A percentile compares a stretch with the other conserved stretches of the same genome.
Conservation (phyloP, 1,140 invertebrate species). For the Neoseiulus cucumeris region DNA sequence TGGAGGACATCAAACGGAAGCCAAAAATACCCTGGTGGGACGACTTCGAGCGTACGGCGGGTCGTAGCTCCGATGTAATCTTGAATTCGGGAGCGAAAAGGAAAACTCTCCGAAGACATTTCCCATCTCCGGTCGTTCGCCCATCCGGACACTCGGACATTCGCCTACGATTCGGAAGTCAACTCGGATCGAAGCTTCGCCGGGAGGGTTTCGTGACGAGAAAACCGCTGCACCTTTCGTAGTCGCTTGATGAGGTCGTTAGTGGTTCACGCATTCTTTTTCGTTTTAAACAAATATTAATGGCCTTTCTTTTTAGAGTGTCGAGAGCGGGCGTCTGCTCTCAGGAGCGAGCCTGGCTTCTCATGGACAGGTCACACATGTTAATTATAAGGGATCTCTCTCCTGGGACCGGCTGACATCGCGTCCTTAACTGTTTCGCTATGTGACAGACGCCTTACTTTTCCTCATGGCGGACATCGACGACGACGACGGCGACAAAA, state of each 20-base stretch:
- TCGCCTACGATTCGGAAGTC: too few species aligned
- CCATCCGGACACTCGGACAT: too few species aligned
- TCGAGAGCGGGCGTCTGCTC: neutral
- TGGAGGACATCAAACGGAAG: too few species aligned
- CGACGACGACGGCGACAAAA: neutral
- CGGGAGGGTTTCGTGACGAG: too few species aligned
- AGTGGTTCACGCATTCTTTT: neutral
- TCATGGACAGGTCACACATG: slow-evolving; percentile 8
- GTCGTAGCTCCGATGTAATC: too few species aligned
- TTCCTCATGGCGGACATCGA: neutral
- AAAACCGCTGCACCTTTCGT: neutral
- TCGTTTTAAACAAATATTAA: slow-evolving; percentile 11
- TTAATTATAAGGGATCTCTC: slow-evolving; percentile 11
- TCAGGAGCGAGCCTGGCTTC: neutral
- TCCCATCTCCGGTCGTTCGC: too few species aligned
- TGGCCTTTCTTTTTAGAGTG: neutral
- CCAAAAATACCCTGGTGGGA: too few species aligned
- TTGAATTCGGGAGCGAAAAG: too few species aligned
- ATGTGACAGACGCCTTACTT: neutral
- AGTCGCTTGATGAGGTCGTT: slow-evolving; percentile 6
- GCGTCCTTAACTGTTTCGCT: neutral
- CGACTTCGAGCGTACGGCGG: too few species aligned
- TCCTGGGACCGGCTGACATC: neutral
- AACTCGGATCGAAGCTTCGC: too few species aligned
- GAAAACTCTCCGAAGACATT: too few species aligned